A percentile compares a stretch with the other conserved stretches of the same genome.
phyloP scores from a whole-genome alignment of 1,140 invertebrate species.

The Drosophila varians region DNA sequence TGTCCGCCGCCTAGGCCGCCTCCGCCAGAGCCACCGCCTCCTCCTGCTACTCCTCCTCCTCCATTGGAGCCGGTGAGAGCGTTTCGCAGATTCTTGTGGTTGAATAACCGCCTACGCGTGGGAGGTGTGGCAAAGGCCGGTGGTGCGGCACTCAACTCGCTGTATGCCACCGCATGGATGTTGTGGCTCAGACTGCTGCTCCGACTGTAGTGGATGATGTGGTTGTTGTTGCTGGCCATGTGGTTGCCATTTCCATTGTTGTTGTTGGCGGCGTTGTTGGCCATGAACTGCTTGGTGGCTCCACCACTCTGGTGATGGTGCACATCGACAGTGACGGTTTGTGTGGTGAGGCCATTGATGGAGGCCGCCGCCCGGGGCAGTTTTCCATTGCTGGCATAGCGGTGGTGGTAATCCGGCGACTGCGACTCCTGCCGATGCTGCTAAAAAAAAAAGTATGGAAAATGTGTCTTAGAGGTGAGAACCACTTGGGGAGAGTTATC shows the following conservation, averaged over 20 bases:
- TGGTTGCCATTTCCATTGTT: too few species aligned
- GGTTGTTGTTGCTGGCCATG: constrained; percentile 3
- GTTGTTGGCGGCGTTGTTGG: constrained; percentile 3
- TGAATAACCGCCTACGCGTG: constrained; percentile 90
- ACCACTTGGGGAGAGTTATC: constrained; percentile 57
- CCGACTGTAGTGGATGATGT: constrained; percentile 79
- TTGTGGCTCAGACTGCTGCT: constrained; percentile 50
- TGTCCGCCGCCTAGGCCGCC: constrained; percentile 39
- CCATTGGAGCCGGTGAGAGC: constrained; percentile 85
- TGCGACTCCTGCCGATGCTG: constrained; percentile 82
- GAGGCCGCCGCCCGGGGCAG: constrained; percentile 63
- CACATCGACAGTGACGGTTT: constrained; percentile 78
- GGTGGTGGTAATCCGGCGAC: constrained; percentile 81
- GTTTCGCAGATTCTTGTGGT: constrained; percentile 89
- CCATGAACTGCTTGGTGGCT: constrained; percentile 43
- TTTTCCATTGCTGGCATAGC: constrained; percentile 82
- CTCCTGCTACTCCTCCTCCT: background rate
- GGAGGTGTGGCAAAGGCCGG: constrained; percentile 89
- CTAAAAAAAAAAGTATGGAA: constrained; percentile 51
- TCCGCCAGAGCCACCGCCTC: constrained; percentile 1
- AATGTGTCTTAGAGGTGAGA: constrained; percentile 26
- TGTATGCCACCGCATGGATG: constrained; percentile 58
- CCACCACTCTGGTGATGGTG: constrained; percentile 57
- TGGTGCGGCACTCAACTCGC: constrained; percentile 69
- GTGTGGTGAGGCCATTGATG: constrained; percentile 53